These are phyloP conservation scores for Mesembrinibis cayennensis DNA, from an alignment of 2,113 vertebrate species.

Conservation along the genomic window DNA sequence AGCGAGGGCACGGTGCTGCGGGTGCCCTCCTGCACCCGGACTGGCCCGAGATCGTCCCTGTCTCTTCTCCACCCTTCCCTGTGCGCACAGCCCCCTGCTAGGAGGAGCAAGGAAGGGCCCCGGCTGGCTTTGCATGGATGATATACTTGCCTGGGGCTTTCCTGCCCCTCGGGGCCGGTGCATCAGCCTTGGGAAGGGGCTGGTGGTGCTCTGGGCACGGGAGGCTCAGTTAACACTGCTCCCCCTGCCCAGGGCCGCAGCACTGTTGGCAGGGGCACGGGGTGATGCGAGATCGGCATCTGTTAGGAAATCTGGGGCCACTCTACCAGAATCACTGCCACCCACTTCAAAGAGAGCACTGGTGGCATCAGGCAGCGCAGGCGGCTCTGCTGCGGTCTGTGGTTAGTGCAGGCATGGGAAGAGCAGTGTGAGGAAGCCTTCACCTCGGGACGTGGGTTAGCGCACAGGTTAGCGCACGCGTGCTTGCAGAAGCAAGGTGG, in stretches of 20 bases:
- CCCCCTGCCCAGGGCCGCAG: not conserved
- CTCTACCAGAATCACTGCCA: not conserved
- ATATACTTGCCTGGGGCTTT: not conserved
- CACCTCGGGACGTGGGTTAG: not conserved
- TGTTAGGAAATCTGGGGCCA: not conserved
- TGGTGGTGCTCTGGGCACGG: not conserved
- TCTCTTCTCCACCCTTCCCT: not conserved
- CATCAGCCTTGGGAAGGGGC: not conserved
- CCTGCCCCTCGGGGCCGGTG: accelerated
- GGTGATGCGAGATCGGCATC: not conserved
- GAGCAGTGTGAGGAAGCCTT: not conserved
- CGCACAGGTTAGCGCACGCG: accelerated
- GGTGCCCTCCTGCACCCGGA: not conserved
- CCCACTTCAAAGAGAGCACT: constrained; percentile 14
- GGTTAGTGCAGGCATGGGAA: not conserved
- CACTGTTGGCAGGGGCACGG: not conserved
- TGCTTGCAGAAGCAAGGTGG: accelerated
- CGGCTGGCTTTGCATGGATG: not conserved
- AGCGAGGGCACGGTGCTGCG: accelerated
- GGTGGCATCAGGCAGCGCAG: not conserved
- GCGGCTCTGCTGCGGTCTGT: not conserved
- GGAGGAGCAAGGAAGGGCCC: not conserved
- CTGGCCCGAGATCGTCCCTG: not conserved
- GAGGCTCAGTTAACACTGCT: accelerated
- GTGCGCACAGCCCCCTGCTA: not conserved